Base-by-base conservation (phyloP, 37 sponge, comb jelly and placozoan species). In the Eunapius fragilis region DNA sequence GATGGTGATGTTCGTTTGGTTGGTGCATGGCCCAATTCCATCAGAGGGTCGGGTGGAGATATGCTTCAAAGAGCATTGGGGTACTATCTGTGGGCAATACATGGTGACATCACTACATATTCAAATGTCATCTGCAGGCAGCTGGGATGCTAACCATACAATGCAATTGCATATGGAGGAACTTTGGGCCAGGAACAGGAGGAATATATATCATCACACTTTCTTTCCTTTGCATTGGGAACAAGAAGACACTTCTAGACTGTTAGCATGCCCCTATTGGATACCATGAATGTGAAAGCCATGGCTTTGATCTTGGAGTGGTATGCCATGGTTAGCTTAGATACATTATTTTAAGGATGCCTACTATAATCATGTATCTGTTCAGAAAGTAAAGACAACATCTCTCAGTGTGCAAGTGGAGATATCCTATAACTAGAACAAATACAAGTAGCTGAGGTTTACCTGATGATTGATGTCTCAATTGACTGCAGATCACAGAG, bases 1-100 rank as follows among this genome's bases (percentile, higher is more conserved):
- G 24, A 75, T 75, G 75, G 75, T 23, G 23, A 33, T 26, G 75
- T 75, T 33, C 75, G 75, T 31, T 2, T 75, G 11, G 75, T 75
- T 36, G 14, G 14, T 23, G n/a, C n/a, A n/a, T n/a, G 34, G 75
- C 36, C 34, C 32, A 2, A 19, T 58, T 10, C 58, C 58, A 58
- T 58, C 58, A 58, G 58, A 58, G 58, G 58, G 58, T 58, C 6
- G 58, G 14, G 58, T 58, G 22, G 58, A 58, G 58, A 58, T 58
- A 19, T 58, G 58, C 58, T 58, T 17, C 22, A 17, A 11, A 2
- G 58, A 19, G 22, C 58, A 13, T 17, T 58, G 58, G 58, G 58
- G 58, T 19, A 58, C 58, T 17, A 58, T 58, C 19, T 58, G 58
- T 58, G 58, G 58, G 41, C 41, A 9, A 41, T n/a, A 4, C 14